A percentile compares a stretch with the other conserved stretches of the same genome.
Evolutionary conservation across 2,113 vertebrate species (phyloP).

Genomic region (Cyprinodon tularosa): DNA sequence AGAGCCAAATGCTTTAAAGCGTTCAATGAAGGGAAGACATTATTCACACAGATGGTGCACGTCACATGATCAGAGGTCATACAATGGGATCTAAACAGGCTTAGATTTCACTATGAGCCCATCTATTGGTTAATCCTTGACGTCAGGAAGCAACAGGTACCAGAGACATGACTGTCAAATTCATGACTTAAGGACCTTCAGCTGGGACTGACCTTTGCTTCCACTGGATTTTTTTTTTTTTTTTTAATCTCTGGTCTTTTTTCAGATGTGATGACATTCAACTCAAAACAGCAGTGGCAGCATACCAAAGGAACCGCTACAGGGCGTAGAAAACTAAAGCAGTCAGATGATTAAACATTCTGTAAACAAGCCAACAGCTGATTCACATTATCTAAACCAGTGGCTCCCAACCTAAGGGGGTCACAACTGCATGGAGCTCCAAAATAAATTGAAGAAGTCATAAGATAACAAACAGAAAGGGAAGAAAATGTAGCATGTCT

Average conservation of each 20-base stretch:
- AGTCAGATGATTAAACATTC: background rate
- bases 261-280: background rate
- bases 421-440: background rate
- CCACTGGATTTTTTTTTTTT: background rate
- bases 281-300: background rate
- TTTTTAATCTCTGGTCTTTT: background rate
- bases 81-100: background rate
- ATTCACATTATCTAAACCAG: conserved; percentile 6
- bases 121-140: conserved; percentile 6
- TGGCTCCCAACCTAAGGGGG: background rate
- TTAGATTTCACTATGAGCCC: background rate
- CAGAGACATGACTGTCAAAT: background rate
- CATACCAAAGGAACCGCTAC: background rate
- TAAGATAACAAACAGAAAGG: conserved; percentile 1
- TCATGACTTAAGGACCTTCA: background rate
- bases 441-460: background rate
- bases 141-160: conserved; percentile 1
- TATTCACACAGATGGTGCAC: conserved; percentile 19
- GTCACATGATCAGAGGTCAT: background rate
- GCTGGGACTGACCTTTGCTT: background rate
- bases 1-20: conserved; percentile 30
- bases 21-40: conserved; percentile 12
- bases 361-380: background rate
- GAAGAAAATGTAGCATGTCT: background rate
- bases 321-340: background rate